Evolutionary conservation across 2,888 invertebrate species (phyloP).

Genomic region (Schizotus pectinicornis): DNA sequence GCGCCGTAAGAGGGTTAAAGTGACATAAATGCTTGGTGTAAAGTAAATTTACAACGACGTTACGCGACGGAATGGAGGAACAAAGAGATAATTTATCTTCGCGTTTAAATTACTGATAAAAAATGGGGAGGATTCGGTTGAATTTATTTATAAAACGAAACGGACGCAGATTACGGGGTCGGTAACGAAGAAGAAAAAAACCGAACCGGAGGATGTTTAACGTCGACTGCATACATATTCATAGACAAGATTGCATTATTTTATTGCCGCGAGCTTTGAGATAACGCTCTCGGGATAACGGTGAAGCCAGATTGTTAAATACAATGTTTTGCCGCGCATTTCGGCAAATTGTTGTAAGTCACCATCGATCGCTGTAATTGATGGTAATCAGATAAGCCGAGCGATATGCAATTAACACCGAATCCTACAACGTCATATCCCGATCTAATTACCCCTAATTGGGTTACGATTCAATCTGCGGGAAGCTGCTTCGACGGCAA

Average conservation of each 20-base stretch:
- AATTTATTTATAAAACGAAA: conserved; percentile 6
- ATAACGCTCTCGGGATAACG: too few relatives aligned
- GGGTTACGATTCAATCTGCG: neutral
- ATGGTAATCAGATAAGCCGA: conserved; percentile 22
- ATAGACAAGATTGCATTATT: conserved; percentile 10
- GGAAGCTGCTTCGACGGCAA: too few relatives aligned
- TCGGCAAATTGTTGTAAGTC: neutral
- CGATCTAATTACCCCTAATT: conserved; percentile 22
- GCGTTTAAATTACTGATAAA: conserved; percentile 3
- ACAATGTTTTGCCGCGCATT: too few relatives aligned
- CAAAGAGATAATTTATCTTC: neutral
- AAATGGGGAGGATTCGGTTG: neutral
- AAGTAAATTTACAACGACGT: neutral
- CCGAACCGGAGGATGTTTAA: too few relatives aligned
- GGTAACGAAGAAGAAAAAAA: conserved; percentile 1
- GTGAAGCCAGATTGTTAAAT: too few relatives aligned
- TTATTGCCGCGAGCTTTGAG: too few relatives aligned
- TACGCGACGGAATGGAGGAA: neutral
- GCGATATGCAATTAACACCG: conserved; percentile 22
- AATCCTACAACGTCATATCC: conserved; percentile 20
- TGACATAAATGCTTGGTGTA: neutral
- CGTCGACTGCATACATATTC: conserved; percentile 5
- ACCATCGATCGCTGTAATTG: conserved; percentile 16
- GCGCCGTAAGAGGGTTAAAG: neutral
- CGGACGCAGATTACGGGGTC: neutral